Base-by-base conservation (phyloP, 2,113 vertebrate species). In the Leucoraja erinaceus region DNA sequence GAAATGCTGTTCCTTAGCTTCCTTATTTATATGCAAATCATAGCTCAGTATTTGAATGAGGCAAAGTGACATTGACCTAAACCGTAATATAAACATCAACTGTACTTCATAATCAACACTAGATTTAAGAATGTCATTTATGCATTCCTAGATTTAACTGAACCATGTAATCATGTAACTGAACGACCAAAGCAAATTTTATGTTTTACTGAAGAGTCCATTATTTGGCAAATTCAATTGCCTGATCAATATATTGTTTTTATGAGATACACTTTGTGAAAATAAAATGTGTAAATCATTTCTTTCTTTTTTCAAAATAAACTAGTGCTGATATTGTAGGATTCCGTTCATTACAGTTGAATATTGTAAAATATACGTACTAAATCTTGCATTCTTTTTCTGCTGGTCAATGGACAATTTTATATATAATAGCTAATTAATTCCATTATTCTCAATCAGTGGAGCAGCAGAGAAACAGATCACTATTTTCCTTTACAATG, bases 21-120 rank as follows among this genome's bases (percentile, higher is more conserved):
- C 88, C 1, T 72, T 72, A 91, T 91, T 91, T 91, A 72, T 28
- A 91, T 91, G 88, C 88, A 91, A 91, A 91, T 91, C 88, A 47
- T 54, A 12, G 88, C 31, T 72, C 63, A 70, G 66, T 91, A 91
- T 70, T 47, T 91, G 31, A 91, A 33, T 47, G 63, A 31, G 61
- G 61, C 12, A 66, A 70, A 18, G 31, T n/a, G n/a, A 70, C 10
- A 66, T 22, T 90, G 31, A 33, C 66, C 33, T 70, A 16, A 90
- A 31, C 33, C 18, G 8, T 68, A 70, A 70, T 66, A 38, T 90
- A 90, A 90, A 70, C 66, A 90, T 70, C 61, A 70, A 38, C 88
- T 66, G 88, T 70, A 90, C 63, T 90, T 90, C 63, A 72, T 70
- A 91, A 70, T 72, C 88, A 72, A 20, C 63, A 68, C 54, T 22